Percentiles rank a stretch among this genome's conserved stretches.
These are phyloP conservation scores for Homalodisca vitripennis DNA, from an alignment of 1,140 invertebrate species.

Conservation along the genomic window DNA sequence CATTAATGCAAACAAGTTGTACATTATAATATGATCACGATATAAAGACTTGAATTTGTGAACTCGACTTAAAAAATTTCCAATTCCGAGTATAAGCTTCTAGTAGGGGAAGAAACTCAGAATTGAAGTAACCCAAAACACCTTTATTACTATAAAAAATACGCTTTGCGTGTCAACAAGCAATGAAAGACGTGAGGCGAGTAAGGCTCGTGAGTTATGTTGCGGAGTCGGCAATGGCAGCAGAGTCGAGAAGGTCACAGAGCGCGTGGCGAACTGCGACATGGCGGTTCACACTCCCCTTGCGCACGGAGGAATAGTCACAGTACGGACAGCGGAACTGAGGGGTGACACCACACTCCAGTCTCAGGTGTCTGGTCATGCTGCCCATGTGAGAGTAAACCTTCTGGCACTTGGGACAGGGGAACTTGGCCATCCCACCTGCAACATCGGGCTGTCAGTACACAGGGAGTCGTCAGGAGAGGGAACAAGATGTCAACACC, in stretches of 20 bases:
- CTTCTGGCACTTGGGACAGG: conserved; percentile 51
- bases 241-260: background rate
- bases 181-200: no score
- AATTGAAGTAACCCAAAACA: no score
- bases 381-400: conserved; percentile 48
- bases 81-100: no score
- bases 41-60: no score
- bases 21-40: no score
- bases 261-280: background rate
- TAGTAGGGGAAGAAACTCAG: no score
- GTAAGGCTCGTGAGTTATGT: no score
- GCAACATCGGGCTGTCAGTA: background rate
- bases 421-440: background rate
- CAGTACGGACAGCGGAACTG: conserved; percentile 54
- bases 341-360: conserved; percentile 56
- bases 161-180: no score
- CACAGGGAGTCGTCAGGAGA: background rate
- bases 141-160: no score
- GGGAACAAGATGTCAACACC: no score
- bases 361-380: conserved; percentile 47
- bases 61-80: no score
- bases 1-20: no score
- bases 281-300: conserved; percentile 7
- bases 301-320: background rate
- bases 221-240: background rate